These are phyloP conservation scores for Phocides pigmalion DNA, from an alignment of 1,140 invertebrate species.

Conservation along the genomic window DNA sequence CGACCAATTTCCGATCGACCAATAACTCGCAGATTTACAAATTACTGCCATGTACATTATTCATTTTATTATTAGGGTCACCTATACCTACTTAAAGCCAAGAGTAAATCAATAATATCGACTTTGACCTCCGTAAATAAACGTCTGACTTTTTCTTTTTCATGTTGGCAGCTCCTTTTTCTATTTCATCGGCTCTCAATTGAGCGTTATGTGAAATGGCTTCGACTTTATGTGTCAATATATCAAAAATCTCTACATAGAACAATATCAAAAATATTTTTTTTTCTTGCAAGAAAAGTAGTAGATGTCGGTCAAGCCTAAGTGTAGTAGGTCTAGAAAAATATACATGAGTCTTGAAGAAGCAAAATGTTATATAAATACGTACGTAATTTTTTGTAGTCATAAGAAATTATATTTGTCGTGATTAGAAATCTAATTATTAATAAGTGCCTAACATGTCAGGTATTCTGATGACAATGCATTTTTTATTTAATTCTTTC, in stretches of 20 bases:
- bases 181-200: constrained; percentile 33
- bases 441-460: too few species aligned
- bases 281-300: not conserved
- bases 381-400: too few species aligned
- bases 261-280: constrained; percentile 15
- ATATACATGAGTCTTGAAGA: not conserved
- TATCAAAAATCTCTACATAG: constrained; percentile 14
- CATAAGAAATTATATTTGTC: too few species aligned
- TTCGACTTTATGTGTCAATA: constrained; percentile 27
- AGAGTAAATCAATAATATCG: constrained; percentile 26
- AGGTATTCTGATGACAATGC: too few species aligned
- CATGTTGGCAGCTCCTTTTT: constrained; percentile 30
- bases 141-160: constrained; percentile 25
- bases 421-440: too few species aligned
- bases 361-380: not conserved
- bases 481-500: too few species aligned
- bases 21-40: constrained; percentile 5
- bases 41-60: constrained; percentile 14
- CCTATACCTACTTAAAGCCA: constrained; percentile 15
- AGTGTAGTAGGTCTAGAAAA: not conserved
- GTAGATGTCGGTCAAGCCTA: not conserved
- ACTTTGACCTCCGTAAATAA: constrained; percentile 35
- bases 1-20: not conserved
- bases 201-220: constrained; percentile 33
- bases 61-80: constrained; percentile 21